Evolutionary conservation across 2,888 invertebrate species (phyloP).

Genomic region (Parnassius mnemosyne): DNA sequence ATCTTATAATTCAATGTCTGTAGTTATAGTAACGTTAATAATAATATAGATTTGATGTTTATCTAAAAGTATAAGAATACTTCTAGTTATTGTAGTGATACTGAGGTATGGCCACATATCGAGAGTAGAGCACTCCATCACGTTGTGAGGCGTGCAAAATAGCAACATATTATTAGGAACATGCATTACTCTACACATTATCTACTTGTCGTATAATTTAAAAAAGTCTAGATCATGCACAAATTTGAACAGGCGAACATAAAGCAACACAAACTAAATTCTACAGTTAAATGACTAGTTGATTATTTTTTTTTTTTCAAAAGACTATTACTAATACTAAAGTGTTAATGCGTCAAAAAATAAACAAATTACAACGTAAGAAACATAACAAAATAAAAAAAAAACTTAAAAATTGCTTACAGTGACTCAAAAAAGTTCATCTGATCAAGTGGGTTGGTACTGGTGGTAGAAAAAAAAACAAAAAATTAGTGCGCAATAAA

Average conservation of each 20-base stretch:
- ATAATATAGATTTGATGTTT: too few relatives aligned
- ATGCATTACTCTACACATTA: slow-evolving; percentile 14
- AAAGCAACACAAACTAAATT: slow-evolving; percentile 12
- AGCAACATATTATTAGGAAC: not conserved
- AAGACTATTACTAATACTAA: not conserved
- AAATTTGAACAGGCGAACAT: slow-evolving; percentile 8
- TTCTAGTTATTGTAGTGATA: too few relatives aligned
- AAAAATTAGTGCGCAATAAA: slow-evolving; percentile 24
- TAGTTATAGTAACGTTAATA: too few relatives aligned
- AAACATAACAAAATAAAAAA: slow-evolving; percentile 33
- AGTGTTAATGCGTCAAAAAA: slow-evolving; percentile 22
- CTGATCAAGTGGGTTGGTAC: slow-evolving; percentile 80
- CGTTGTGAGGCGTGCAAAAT: too few relatives aligned
- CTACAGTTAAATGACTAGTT: not conserved
- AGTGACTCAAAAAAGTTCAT: slow-evolving; percentile 80
- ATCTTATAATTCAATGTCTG: too few relatives aligned
- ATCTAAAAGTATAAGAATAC: too few relatives aligned
- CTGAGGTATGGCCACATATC: too few relatives aligned
- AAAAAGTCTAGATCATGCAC: slow-evolving; percentile 11
- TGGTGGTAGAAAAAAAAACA: slow-evolving; percentile 60
- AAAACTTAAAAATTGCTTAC: slow-evolving; percentile 66
- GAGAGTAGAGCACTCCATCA: too few relatives aligned
- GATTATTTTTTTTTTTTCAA: not conserved
- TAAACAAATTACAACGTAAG: slow-evolving; percentile 32
- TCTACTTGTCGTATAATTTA: not conserved